Evolutionary conservation across 2,888 invertebrate genomes (phyloP), one percentile per base, ranked within the genome.

Genomic region (Oscheius sp.): DNA sequence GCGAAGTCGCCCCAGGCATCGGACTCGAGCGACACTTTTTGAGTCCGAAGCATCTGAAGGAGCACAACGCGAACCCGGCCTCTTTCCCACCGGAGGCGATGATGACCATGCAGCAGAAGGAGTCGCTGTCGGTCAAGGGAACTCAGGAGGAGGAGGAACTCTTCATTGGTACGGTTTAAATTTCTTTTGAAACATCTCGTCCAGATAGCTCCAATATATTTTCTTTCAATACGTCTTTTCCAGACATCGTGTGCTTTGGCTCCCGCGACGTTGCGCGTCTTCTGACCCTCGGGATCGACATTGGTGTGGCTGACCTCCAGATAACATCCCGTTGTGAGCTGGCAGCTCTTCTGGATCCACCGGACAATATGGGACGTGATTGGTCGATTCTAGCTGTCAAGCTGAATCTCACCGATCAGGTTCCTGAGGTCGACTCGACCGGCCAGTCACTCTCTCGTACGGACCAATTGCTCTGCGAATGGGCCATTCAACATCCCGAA

Each of bases 1-100:
- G 91, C 65, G 92, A 92, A 84, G 92, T 93, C 63, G 93, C 93
- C 81, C 94, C 94, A 1, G 93, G 93, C 13, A 90, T 94, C 84
- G 89, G 92, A 70, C 87, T 93, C 21, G 93, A 93, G 89, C 91
- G 92, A 76, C 93, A 93, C 85, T 91, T 93, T 84, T 90, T 94
- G 59, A 93, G 93, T 87, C 91, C 92, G 13, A 81, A 81, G 51
- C 88, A 88, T 70, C 70, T 84, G n/a, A 76, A 76, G 51, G 85
- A 86, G 11, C 87, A 88, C 75, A 75, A 75, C 42, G 70, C 81
- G 10, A 58, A 73, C 7, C 85, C 86, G 21, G 86, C 86, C 1
- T 76, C 78, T 1, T 84, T 87, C 85, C 79, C 82, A 42, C 83
- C 88, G 37, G 81, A 85, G 74, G 76, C 89, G 10, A 88, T 91